Evolutionary conservation across 1,140 invertebrate species (phyloP).

Genomic region (Harlomillsia oculata): DNA sequence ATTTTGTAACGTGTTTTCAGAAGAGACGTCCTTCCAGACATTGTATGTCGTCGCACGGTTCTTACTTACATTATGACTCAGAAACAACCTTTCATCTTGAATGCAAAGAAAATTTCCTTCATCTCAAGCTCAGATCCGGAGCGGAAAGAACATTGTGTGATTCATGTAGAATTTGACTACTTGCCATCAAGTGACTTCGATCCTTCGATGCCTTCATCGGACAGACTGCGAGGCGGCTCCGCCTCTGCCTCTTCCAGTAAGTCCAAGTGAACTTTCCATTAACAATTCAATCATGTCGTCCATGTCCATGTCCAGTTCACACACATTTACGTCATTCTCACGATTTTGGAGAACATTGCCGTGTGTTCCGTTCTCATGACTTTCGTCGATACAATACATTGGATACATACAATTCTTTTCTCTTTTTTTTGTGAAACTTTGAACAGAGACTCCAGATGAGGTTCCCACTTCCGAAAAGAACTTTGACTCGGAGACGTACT

Average conservation of each 20-base stretch:
- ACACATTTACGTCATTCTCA: too few relatives aligned
- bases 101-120: constrained; percentile 23
- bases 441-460: constrained; percentile 20
- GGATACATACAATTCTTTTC: too few relatives aligned
- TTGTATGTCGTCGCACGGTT: constrained; percentile 23
- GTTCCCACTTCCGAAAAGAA: constrained; percentile 25
- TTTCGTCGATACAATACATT: too few relatives aligned
- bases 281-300: too few relatives aligned
- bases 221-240: constrained; percentile 7
- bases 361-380: too few relatives aligned
- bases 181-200: constrained; percentile 11
- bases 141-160: constrained; percentile 18
- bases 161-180: constrained; percentile 29
- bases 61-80: constrained; percentile 27
- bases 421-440: too few relatives aligned
- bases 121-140: constrained; percentile 11
- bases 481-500: constrained; percentile 25
- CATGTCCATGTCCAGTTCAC: too few relatives aligned
- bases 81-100: constrained; percentile 25
- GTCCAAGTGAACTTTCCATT: too few relatives aligned
- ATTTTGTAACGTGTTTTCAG: neutral
- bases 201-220: neutral
- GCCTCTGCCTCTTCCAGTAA: constrained; percentile 17
- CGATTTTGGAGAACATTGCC: too few relatives aligned
- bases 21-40: constrained; percentile 21